phyloP scores from a whole-genome alignment of 2,888 invertebrate genomes.

The Harpalus rufipes region DNA sequence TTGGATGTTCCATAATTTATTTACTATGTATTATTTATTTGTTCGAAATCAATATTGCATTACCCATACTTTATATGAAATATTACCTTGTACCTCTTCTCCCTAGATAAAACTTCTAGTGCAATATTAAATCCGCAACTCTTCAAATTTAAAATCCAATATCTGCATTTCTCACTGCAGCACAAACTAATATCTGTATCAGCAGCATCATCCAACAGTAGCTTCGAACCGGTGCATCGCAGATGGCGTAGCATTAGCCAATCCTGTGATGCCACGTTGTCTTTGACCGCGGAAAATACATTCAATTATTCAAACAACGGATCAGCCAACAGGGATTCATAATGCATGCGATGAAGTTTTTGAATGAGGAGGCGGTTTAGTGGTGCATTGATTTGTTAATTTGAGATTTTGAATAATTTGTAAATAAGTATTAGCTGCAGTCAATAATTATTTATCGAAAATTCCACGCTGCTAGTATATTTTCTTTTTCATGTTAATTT shows the following conservation, averaged over 20 bases:
- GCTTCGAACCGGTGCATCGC: neutral
- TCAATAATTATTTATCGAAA: too few relatives aligned
- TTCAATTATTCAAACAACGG: conserved; percentile 61
- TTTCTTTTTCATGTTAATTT: too few relatives aligned
- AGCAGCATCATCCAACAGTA: neutral
- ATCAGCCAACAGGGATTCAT: conserved; percentile 1
- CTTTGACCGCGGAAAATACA: conserved; percentile 42
- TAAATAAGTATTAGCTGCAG: too few relatives aligned
- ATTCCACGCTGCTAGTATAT: too few relatives aligned
- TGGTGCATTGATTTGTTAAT: too few relatives aligned
- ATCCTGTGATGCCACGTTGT: conserved; percentile 14
- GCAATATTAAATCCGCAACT: neutral
- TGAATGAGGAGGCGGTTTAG: neutral
- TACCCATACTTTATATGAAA: too few relatives aligned
- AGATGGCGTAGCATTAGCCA: conserved; percentile 46
- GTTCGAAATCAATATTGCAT: too few relatives aligned
- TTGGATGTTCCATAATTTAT: too few relatives aligned
- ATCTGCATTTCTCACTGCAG: neutral
- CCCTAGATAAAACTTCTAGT: neutral
- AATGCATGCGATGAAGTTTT: conserved; percentile 11
- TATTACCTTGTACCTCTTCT: too few relatives aligned
- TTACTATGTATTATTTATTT: too few relatives aligned
- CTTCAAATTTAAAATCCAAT: neutral
- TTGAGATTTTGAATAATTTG: too few relatives aligned
- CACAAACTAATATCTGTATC: neutral